These are phyloP conservation scores for Rhingia campestris DNA, from an alignment of 2,888 invertebrate genomes.

Conservation along the genomic window DNA sequence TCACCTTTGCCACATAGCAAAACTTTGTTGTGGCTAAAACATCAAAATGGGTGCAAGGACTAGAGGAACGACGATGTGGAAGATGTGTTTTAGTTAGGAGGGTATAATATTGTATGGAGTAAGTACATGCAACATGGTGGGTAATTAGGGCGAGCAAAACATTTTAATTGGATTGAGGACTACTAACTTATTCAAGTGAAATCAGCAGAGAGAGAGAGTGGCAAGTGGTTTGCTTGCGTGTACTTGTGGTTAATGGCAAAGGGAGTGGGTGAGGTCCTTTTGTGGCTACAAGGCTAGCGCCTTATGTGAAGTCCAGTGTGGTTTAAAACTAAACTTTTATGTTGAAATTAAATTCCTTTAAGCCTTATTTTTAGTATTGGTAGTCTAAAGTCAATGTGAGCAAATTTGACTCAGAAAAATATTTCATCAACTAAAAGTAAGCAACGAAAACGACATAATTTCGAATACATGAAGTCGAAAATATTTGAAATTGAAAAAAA, in stretches of 20 bases:
- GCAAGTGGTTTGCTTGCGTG: slow-evolving; percentile 44
- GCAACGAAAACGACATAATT: too few relatives aligned
- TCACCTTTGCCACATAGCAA: slow-evolving; percentile 47
- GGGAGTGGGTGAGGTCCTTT: background rate
- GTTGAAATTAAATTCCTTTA: too few relatives aligned
- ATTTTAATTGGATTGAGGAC: slow-evolving; percentile 68
- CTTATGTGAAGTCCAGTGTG: too few relatives aligned
- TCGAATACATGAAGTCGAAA: too few relatives aligned
- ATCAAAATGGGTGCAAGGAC: background rate
- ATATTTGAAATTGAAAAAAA: too few relatives aligned
- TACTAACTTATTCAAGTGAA: slow-evolving; percentile 62
- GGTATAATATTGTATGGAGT: background rate
- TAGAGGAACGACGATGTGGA: background rate
- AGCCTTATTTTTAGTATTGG: too few relatives aligned
- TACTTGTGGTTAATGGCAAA: background rate
- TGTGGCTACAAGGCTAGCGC: background rate
- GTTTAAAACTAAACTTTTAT: too few relatives aligned
- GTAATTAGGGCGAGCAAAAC: slow-evolving; percentile 66
- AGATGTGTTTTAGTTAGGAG: slow-evolving; percentile 9
- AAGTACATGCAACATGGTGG: slow-evolving; percentile 45
- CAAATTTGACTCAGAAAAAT: too few relatives aligned
- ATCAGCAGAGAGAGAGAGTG: slow-evolving; percentile 32
- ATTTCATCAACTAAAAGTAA: too few relatives aligned
- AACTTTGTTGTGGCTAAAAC: slow-evolving; percentile 19
- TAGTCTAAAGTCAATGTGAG: too few relatives aligned